Conservation (phyloP, 2,113 vertebrate species). For the Eretmodus cyanostictus region DNA sequence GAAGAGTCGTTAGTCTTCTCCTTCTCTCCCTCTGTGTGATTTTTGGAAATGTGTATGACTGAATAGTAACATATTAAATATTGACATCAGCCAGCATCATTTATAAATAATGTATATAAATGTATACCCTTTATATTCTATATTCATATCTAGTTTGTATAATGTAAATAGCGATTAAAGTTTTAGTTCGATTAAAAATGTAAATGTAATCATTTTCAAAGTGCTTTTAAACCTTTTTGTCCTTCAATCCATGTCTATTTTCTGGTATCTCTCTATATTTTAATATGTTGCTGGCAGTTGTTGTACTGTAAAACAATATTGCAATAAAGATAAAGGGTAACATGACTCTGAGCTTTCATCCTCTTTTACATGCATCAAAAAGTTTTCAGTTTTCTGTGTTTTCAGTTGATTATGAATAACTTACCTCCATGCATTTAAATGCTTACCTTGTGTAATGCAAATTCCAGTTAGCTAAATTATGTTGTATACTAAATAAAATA, state of each 20-base stretch:
- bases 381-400: not conserved
- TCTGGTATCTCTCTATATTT: slow-evolving; percentile 72
- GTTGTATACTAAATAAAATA: not conserved
- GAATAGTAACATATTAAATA: slow-evolving; percentile 59
- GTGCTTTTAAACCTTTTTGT: slow-evolving; percentile 71
- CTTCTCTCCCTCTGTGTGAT: slow-evolving; percentile 39
- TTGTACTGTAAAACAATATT: slow-evolving; percentile 74
- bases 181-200: slow-evolving; percentile 69
- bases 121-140: slow-evolving; percentile 77
- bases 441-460: not conserved
- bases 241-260: slow-evolving; percentile 70
- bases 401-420: not conserved
- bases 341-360: not conserved
- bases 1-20: slow-evolving; percentile 18
- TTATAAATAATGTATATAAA: slow-evolving; percentile 78
- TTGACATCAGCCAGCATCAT: slow-evolving; percentile 68
- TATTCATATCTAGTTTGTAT: slow-evolving; percentile 77
- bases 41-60: slow-evolving; percentile 53
- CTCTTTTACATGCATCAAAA: not conserved
- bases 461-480: not conserved
- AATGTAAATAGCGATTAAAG: slow-evolving; percentile 73
- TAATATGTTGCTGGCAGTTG: slow-evolving; percentile 73
- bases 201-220: slow-evolving; percentile 74
- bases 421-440: not conserved
- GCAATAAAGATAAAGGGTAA: slow-evolving; percentile 74